Conservation (phyloP, 2,797 vertebrate genomes). For the Cossypha heuglini region DNA sequence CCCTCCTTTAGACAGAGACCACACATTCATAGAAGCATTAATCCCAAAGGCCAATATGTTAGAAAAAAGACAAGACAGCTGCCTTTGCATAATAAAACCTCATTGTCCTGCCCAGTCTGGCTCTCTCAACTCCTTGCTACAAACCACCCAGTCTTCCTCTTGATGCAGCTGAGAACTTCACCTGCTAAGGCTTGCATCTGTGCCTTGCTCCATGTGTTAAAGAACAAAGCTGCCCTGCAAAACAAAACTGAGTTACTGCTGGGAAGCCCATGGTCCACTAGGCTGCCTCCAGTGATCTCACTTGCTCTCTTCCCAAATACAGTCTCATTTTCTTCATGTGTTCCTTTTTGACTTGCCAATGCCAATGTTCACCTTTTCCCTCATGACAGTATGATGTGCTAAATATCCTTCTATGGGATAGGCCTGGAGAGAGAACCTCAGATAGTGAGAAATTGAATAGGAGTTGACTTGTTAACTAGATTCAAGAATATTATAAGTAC, state of each 20-base stretch:
- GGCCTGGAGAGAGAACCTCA: background rate
- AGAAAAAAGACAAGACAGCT: background rate
- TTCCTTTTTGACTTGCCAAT: background rate
- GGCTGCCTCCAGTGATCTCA: background rate
- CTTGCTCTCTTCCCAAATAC: background rate
- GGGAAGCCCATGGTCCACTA: background rate
- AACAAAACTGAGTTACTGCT: background rate
- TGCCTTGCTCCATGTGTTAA: rapidly evolving
- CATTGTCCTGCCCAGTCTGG: background rate
- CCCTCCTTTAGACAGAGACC: background rate
- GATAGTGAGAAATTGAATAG: background rate
- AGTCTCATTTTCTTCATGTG: background rate
- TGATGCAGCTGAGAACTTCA: background rate
- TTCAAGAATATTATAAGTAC: background rate
- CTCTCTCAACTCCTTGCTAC: background rate
- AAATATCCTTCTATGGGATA: background rate
- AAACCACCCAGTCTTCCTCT: background rate
- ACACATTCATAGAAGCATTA: background rate
- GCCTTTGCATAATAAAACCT: background rate
- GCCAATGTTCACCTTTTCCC: background rate
- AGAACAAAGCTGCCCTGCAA: background rate
- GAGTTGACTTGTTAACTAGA: background rate
- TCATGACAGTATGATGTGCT: background rate
- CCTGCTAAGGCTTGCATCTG: background rate
- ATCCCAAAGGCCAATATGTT: background rate